Base-by-base conservation (phyloP, 2,113 vertebrate genomes). In the Gorsachius goisagi region DNA sequence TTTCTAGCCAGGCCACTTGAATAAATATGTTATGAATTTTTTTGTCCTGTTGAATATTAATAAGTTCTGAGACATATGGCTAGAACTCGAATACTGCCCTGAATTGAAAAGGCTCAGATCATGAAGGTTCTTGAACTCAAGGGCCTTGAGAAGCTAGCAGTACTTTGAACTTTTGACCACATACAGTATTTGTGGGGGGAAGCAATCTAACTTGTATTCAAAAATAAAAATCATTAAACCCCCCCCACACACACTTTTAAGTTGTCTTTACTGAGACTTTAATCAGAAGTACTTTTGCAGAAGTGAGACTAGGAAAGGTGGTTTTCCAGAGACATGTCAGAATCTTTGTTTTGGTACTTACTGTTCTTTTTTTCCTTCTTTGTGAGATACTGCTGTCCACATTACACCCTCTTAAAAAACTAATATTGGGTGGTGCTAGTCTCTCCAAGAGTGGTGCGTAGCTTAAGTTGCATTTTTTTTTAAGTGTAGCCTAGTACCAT, bases 351-450 rank as follows among this genome's bases (percentile, higher is more conserved):
- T 83, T 20, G 22, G 24, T 66, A 1, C 4, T 74, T 80, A 6
- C 0, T 44, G 22, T 33, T 11, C 1, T 19, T 55, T 86, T 58
- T 58, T 44, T 9, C 24, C 22, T 80, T 33, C 16, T 50, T 22
- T 53, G 55, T 84, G 62, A 81, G 52, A 27, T 33, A 6, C 2
- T 88, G 23, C 49, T 82, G 50, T 52, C 45, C 50, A 32, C 10
- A 28, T 50, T 0, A 6, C 15, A 15, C 15, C 17, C 17, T 52
- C 39, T 64, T 20, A 12, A 32, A 39, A 81, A 33, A 4, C 20
- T 28, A 4, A 53, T 33, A 5, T 0, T 22, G 47, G 5, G 4
- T 26, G 39, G 3, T 3, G 56, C 16, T 72, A 0, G 13, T 47
- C 39, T 76, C 22, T 76, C 16, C 5, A 16, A n/a, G 24, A 22